Evolutionary conservation across 35 echinoderm and acorn worm species (phyloP).

Genomic region (Holothuria glaberrima): DNA sequence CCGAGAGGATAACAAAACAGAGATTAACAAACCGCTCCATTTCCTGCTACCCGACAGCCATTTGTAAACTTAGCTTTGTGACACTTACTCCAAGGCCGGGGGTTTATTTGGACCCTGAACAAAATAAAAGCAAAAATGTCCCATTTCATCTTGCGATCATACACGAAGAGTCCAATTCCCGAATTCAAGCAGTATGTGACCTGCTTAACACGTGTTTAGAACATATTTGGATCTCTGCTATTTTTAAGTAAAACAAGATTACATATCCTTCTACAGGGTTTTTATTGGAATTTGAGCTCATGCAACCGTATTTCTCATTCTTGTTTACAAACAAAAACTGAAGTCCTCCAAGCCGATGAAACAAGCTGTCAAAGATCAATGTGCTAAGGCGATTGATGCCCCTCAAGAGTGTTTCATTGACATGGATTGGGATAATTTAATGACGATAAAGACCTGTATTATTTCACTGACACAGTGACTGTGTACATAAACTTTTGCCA

Average conservation of each 20-base stretch:
- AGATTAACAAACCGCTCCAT: no score
- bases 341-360: background rate
- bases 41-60: no score
- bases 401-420: conserved; percentile 31
- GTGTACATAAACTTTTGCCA: conserved; percentile 48
- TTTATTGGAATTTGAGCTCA: conserved; percentile 1
- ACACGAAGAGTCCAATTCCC: conserved; percentile 29
- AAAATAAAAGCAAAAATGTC: no score
- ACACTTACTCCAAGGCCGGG: no score
- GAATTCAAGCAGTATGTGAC: conserved; percentile 50
- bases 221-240: conserved; percentile 27
- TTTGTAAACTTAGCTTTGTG: no score
- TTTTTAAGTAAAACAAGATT: conserved; percentile 4
- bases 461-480: conserved; percentile 51
- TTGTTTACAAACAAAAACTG: conserved; percentile 42
- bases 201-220: conserved; percentile 26
- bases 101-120: no score
- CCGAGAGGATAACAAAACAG: no score
- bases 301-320: conserved; percentile 6
- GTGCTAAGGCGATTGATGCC: background rate
- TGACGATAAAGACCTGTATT: conserved; percentile 4
- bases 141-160: no score
- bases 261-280: background rate
- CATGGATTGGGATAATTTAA: conserved; percentile 50
- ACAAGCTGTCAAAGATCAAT: background rate